Evolutionary conservation across 1,140 invertebrate species (phyloP), one percentile per base, ranked within the genome.

Genomic region (Scaptomyza hsui): DNA sequence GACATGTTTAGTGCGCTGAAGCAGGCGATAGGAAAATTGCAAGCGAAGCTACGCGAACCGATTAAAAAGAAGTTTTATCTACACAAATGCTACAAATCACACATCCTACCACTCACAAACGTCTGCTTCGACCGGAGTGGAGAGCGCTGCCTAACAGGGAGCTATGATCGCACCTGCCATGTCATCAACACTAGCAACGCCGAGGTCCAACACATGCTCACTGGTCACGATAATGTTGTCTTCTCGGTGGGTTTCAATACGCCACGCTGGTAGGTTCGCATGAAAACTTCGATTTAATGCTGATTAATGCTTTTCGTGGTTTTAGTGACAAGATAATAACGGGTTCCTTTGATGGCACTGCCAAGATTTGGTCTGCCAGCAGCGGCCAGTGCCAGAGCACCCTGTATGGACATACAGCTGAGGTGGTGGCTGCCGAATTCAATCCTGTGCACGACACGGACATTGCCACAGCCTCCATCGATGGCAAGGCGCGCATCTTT

Each of bases 161-260:
- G 96, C 91, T 97, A 97, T 90, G 96, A 97, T 90, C 92, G 96
- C 77, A 97, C 96, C n/a, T 96, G 96, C 91, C 96, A 96, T 91
- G 92, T 97, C 61, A 96, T 96, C 94, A 94, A 96, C 89, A 94
- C 95, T 64, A 94, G 95, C 52, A 93, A 93, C n/a, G 95, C 95
- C 29, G 92, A 93, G 53, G 95, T 96, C 81, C 89, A 95, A 72
- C 93, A 94, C 78, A 94, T 94, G 39, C 92, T 97, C 9, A 91
- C 93, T 37, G 96, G 96, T 18, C 96, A 97, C 81, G 94, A 95
- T 60, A 96, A 96, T 92, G 95, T 96, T 51, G 96, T 97, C 2
- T 97, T 96, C 92, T 93, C 94, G 2, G 95, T 96, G 13, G 93
- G 93, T 49, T 96, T 95, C 80, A 97, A 96, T 90, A 94, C 95